These are phyloP conservation scores for Panthera uncia DNA, from an alignment of 2,113 vertebrate genomes.

Conservation along the genomic window DNA sequence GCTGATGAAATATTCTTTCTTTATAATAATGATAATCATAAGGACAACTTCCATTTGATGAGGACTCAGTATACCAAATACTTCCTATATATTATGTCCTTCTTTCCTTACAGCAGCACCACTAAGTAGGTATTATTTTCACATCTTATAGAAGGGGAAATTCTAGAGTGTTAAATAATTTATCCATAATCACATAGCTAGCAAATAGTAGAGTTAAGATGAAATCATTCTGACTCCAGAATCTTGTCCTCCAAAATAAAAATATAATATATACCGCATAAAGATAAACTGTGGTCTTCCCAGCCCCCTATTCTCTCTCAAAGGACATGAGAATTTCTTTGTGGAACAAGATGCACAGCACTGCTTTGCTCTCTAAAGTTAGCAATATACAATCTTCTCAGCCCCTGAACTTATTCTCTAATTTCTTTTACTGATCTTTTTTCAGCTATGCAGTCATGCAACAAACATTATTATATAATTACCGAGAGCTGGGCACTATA, in stretches of 20 bases:
- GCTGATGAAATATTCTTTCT: background rate
- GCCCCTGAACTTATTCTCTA: background rate
- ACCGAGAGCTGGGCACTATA: background rate
- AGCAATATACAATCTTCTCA: background rate
- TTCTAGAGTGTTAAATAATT: background rate
- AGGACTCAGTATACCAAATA: background rate
- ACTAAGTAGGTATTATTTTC: background rate
- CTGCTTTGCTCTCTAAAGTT: background rate
- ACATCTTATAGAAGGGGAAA: background rate
- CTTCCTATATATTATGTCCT: background rate
- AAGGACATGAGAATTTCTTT: background rate
- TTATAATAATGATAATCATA: background rate
- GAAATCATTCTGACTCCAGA: background rate
- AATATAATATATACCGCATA: background rate
- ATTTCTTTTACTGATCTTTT: background rate
- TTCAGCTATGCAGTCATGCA: background rate
- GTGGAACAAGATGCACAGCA: background rate
- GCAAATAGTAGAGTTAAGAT: background rate
- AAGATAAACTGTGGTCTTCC: background rate
- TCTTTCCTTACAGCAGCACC: background rate
- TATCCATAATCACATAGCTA: background rate
- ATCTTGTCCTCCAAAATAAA: background rate
- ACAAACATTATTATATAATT: background rate
- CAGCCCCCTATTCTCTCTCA: background rate
- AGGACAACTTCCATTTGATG: background rate